Evolutionary conservation across 2,888 invertebrate genomes (phyloP), one percentile per base, ranked within the genome.

Genomic region (Trypoxylon attenuatum): DNA sequence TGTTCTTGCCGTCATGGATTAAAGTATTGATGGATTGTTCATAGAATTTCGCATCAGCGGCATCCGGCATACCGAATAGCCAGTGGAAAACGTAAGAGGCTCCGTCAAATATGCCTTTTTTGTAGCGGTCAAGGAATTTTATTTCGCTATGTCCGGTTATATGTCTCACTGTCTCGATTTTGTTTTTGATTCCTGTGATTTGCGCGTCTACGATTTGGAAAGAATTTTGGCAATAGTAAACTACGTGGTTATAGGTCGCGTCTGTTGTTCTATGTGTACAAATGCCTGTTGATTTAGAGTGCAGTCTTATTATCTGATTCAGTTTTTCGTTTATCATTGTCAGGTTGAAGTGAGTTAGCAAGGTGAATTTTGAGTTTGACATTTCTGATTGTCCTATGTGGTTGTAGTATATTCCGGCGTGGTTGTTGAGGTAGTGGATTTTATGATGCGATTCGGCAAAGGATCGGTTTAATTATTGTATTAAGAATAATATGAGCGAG

Each of bases 1-100:
- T 8, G 5, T 38, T 23, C 18, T 10, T 54, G 3, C 33, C 38
- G 22, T 23, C 19, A 1, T 4, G 15, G 23, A 38, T 8, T 23
- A 54, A 23, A n/a, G 54, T 19, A 5, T 54, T 25, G 10, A 55
- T 47, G 8, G 47, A 33, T 39, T 41, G 22, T 19, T 55, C 39
- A 19, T 27, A 25, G 5, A 41, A 25, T 47, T 47, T 38, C 1
- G 38, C 46, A 3, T 54, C 18, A 8, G 22, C 16, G 1, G 54
- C 33, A 8, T 46, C 13, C 4, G 39, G 22, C 5, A 5, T 15
- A 10, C 27, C 27, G 1, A 55, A 27, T 18, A 47, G 10, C 21
- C 55, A 38, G 5, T n/a, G 38, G 19, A 46, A 46, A 22, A 18
- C 42, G 38, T 45, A n/a, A 3, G 19, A 23, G 18, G 2, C 10